phyloP scores from a whole-genome alignment of 2,113 vertebrate genomes.

The Alligator sinensis region DNA sequence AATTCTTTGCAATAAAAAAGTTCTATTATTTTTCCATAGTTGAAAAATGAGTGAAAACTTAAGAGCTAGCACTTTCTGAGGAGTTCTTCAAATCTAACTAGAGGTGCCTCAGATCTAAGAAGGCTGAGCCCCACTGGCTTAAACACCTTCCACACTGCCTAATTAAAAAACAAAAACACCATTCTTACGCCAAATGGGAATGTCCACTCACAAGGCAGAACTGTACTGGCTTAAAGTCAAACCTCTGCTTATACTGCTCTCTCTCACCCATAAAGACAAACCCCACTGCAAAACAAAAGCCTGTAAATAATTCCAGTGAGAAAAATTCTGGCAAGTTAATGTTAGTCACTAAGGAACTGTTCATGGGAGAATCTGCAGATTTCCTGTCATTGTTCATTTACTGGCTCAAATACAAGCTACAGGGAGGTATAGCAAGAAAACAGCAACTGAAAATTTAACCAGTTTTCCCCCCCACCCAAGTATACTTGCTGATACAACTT shows the following conservation, averaged over 20 bases:
- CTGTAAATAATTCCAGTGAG: background rate
- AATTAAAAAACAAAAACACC: background rate
- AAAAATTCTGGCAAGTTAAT: background rate
- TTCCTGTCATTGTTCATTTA: background rate
- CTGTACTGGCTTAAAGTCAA: background rate
- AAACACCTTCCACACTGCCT: background rate
- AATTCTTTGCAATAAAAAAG: too few relatives aligned
- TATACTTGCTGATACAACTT: background rate
- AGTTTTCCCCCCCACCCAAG: background rate
- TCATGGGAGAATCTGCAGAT: background rate
- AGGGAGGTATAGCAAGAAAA: background rate
- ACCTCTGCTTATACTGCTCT: background rate
- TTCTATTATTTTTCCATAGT: too few relatives aligned
- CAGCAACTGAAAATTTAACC: background rate
- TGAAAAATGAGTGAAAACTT: too few relatives aligned
- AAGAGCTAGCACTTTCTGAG: too few relatives aligned
- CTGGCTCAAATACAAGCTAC: background rate
- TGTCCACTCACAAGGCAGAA: background rate
- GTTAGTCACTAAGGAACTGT: background rate
- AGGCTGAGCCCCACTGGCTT: background rate
- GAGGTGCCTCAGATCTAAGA: too few relatives aligned
- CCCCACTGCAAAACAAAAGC: background rate
- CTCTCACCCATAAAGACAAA: background rate
- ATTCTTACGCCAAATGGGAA: background rate
- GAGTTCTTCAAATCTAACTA: too few relatives aligned